Evolutionary conservation across 2,113 vertebrate genomes (phyloP).

Genomic region (Ciconia boyciana): DNA sequence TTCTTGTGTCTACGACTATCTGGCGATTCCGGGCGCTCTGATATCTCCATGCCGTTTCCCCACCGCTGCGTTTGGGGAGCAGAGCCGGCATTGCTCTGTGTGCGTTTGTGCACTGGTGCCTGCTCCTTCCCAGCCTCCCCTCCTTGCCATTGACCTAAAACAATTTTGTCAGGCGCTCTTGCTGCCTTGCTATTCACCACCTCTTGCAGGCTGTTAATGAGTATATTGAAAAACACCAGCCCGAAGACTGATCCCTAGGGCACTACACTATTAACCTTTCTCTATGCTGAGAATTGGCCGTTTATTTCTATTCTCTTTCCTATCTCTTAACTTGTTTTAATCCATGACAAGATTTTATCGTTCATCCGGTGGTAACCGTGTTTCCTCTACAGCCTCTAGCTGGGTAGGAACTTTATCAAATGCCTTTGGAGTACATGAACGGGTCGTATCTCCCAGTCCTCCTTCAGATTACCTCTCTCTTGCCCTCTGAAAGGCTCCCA

Average conservation of each 20-base stretch:
- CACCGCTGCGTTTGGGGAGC: rapidly evolving
- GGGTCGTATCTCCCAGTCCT: not conserved
- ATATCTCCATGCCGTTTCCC: rapidly evolving
- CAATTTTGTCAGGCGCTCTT: not conserved
- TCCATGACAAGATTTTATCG: not conserved
- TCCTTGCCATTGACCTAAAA: not conserved
- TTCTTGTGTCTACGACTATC: rapidly evolving
- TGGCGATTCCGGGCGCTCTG: not conserved
- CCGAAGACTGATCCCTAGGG: not conserved
- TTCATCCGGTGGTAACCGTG: not conserved
- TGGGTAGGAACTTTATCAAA: not conserved
- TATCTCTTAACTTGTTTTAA: constrained; percentile 40
- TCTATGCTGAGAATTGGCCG: constrained; percentile 7
- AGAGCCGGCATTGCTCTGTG: not conserved
- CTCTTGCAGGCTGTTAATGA: not conserved
- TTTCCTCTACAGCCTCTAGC: not conserved
- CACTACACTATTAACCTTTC: constrained; percentile 42
- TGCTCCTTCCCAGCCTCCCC: not conserved
- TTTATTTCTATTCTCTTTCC: constrained; percentile 42
- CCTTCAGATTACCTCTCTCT: not conserved
- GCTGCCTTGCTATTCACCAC: not conserved
- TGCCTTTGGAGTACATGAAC: not conserved
- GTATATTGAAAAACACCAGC: not conserved
- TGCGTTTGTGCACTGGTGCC: not conserved
- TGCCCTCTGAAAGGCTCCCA: not conserved